Evolutionary conservation across 2,888 invertebrate genomes (phyloP).

Genomic region (Eudemis profundana): DNA sequence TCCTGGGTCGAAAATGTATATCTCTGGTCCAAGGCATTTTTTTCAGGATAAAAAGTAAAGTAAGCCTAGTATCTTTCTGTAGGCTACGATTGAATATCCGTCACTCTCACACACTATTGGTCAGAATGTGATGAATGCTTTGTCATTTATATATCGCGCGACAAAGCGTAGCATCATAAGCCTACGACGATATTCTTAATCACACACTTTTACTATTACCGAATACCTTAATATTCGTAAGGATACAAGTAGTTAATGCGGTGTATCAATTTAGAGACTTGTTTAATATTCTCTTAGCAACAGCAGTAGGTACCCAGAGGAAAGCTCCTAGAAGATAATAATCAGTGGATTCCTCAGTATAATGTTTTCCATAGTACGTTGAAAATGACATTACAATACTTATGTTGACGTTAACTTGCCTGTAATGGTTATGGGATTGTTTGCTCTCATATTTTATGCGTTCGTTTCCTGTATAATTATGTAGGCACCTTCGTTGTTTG

Average conservation of each 20-base stretch:
- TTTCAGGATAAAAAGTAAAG: no score
- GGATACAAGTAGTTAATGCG: not conserved
- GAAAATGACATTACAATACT: not conserved
- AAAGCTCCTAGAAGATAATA: not conserved
- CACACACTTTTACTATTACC: no score
- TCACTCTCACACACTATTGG: no score
- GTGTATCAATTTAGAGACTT: not conserved
- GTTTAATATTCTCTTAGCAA: not conserved
- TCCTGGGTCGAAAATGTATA: no score
- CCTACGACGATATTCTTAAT: no score
- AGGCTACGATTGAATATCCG: no score
- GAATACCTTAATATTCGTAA: no score
- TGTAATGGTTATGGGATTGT: not conserved
- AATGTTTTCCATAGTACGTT: not conserved
- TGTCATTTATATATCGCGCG: no score
- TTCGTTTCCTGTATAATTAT: conserved; percentile 14
- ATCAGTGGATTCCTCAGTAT: not conserved
- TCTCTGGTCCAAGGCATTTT: no score
- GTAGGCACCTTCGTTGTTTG: conserved; percentile 10
- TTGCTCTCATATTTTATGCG: not conserved
- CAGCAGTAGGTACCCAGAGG: not conserved
- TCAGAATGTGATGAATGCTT: no score
- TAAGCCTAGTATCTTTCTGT: no score
- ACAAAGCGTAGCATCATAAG: no score
- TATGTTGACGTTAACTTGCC: conserved; percentile 4